Evolutionary conservation across 1,140 invertebrate genomes (phyloP).

Genomic region (Wiebesia pumilae): DNA sequence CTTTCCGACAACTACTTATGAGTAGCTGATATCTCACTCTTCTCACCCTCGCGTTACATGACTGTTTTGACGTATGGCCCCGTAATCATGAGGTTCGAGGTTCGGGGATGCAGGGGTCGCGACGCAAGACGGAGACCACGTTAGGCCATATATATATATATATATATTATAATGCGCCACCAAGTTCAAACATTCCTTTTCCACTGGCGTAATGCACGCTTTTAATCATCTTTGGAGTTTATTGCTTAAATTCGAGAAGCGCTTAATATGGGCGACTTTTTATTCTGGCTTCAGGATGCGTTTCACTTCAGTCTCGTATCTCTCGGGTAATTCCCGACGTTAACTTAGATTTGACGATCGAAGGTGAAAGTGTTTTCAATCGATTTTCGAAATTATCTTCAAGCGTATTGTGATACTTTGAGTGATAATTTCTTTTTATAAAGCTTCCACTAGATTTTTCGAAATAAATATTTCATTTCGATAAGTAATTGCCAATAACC

Average conservation of each 20-base stretch:
- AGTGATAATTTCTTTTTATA: constrained; percentile 60
- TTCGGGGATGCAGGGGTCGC: too few species aligned
- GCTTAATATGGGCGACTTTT: background rate
- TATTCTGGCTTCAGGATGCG: background rate
- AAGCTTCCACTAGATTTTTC: constrained; percentile 42
- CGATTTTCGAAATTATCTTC: constrained; percentile 15
- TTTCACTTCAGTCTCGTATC: constrained; percentile 3
- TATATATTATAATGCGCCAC: background rate
- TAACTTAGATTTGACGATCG: constrained; percentile 17
- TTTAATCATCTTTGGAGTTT: background rate
- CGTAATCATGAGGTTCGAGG: constrained; percentile 58
- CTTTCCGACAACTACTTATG: constrained; percentile 38
- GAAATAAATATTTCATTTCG: background rate
- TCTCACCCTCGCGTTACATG: constrained; percentile 70
- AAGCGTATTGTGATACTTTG: background rate
- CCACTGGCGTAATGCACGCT: constrained; percentile 16
- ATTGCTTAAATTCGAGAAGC: background rate
- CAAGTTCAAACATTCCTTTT: background rate
- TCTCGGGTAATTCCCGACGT: background rate
- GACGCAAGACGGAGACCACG: background rate
- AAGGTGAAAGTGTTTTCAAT: constrained; percentile 29
- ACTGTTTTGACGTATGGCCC: constrained; percentile 70
- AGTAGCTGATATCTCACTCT: constrained; percentile 65
- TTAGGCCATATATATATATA: too few species aligned
- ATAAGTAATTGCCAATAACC: background rate